A percentile compares a stretch with the other conserved stretches of the same genome.
Conservation (phyloP, 2,888 invertebrate genomes). For the Andrena camellia region DNA sequence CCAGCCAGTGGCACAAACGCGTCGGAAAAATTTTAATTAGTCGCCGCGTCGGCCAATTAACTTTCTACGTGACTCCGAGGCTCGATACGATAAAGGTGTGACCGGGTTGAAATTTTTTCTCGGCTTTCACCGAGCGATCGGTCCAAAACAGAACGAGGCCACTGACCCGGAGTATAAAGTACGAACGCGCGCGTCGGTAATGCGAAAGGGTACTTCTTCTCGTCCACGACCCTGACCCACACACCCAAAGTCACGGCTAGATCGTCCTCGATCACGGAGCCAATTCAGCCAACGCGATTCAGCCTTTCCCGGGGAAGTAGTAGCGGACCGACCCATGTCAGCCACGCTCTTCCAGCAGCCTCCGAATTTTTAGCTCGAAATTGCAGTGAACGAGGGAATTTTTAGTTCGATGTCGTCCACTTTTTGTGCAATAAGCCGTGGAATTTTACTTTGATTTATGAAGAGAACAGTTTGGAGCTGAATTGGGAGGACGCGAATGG, state of each 20-base stretch:
- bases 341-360: not conserved
- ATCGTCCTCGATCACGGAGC: slow-evolving; percentile 37
- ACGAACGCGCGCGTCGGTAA: slow-evolving; percentile 50
- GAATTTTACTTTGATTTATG: no score
- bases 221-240: slow-evolving; percentile 83
- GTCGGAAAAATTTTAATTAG: slow-evolving; percentile 43
- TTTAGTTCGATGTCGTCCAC: no score
- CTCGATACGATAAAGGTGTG: slow-evolving; percentile 66
- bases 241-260: slow-evolving; percentile 65
- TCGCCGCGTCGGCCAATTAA: slow-evolving; percentile 62
- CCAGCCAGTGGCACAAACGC: not conserved
- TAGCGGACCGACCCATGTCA: slow-evolving; percentile 1
- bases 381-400: not conserved
- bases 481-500: no score
- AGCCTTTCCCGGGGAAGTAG: not conserved
- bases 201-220: slow-evolving; percentile 50
- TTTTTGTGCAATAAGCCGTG: no score
- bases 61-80: slow-evolving; percentile 66
- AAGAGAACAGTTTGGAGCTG: no score
- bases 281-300: slow-evolving; percentile 23
- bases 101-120: slow-evolving; percentile 71
- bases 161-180: slow-evolving; percentile 77
- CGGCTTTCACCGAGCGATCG: slow-evolving; percentile 68
- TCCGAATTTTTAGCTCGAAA: not conserved
- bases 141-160: slow-evolving; percentile 78